Percentiles rank a stretch among this genome's conserved stretches.
Conservation (phyloP, 2,797 vertebrate species). For the Ispidina picta region DNA sequence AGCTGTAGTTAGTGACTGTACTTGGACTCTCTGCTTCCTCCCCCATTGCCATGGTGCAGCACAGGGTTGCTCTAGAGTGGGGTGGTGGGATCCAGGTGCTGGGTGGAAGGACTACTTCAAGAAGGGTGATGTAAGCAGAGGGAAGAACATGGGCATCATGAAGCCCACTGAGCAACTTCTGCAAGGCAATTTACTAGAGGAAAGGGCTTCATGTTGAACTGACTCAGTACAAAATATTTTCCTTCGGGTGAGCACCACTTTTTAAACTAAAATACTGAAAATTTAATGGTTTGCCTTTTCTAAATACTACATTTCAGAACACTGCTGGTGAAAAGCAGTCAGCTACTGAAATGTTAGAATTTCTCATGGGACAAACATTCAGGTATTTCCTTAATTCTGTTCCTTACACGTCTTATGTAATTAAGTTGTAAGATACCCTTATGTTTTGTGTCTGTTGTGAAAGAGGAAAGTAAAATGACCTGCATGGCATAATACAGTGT, state of each 20-base stretch:
- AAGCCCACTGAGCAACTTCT: not conserved
- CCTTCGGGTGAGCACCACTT: not conserved
- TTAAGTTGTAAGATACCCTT: not conserved
- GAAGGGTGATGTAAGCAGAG: not conserved
- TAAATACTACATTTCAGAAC: not conserved
- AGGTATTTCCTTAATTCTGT: not conserved
- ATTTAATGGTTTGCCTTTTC: not conserved
- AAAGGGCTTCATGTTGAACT: not conserved
- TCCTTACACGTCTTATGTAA: not conserved
- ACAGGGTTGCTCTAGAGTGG: accelerated
- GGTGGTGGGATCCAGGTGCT: accelerated
- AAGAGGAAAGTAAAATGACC: not conserved
- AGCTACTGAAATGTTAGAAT: not conserved
- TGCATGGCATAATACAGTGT: not conserved
- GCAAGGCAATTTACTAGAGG: not conserved
- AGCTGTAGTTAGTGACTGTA: not conserved
- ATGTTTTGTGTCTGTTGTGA: not conserved
- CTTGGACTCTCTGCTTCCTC: not conserved
- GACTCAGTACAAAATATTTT: not conserved
- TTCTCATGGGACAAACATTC: not conserved
- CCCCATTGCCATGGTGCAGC: not conserved
- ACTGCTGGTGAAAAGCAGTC: not conserved
- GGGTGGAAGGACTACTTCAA: not conserved
- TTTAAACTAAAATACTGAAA: not conserved
- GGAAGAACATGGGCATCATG: not conserved